Evolutionary conservation across 53 echinoderm and acorn worm genomes (phyloP).

Genomic region (Holothuria scabra): DNA sequence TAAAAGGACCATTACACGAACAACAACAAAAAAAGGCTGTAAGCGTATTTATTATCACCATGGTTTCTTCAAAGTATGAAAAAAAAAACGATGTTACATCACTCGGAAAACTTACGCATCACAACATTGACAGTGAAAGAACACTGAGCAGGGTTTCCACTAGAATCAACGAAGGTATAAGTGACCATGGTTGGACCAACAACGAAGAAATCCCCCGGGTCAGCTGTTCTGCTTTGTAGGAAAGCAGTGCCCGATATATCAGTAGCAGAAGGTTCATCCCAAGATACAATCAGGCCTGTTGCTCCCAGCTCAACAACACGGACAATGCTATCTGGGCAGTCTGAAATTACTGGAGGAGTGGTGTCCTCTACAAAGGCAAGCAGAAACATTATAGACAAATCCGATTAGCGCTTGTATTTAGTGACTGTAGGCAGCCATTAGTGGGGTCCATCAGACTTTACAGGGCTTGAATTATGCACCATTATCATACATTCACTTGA

Average conservation of each 20-base stretch:
- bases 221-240: slow-evolving; percentile 15
- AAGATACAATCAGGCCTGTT: slow-evolving; percentile 23
- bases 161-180: slow-evolving; percentile 38
- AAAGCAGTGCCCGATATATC: slow-evolving; percentile 50
- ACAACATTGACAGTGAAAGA: slow-evolving; percentile 51
- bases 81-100: too few species aligned
- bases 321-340: slow-evolving; percentile 59
- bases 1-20: too few species aligned
- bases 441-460: too few species aligned
- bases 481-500: too few species aligned
- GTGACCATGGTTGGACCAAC: slow-evolving; percentile 42
- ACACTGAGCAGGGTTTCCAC: slow-evolving; percentile 33
- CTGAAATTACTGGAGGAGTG: slow-evolving; percentile 45
- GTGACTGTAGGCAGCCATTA: too few species aligned
- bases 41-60: too few species aligned
- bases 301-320: slow-evolving; percentile 43
- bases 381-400: too few species aligned
- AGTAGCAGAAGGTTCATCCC: slow-evolving; percentile 50
- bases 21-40: too few species aligned
- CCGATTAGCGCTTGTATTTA: too few species aligned
- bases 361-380: not conserved
- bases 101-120: slow-evolving; percentile 35
- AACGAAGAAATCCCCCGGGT: slow-evolving; percentile 55
- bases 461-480: too few species aligned
- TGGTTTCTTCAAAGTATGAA: too few species aligned